Base-by-base conservation (phyloP, 2,797 vertebrate genomes). In the Megalops cyprinoides region DNA sequence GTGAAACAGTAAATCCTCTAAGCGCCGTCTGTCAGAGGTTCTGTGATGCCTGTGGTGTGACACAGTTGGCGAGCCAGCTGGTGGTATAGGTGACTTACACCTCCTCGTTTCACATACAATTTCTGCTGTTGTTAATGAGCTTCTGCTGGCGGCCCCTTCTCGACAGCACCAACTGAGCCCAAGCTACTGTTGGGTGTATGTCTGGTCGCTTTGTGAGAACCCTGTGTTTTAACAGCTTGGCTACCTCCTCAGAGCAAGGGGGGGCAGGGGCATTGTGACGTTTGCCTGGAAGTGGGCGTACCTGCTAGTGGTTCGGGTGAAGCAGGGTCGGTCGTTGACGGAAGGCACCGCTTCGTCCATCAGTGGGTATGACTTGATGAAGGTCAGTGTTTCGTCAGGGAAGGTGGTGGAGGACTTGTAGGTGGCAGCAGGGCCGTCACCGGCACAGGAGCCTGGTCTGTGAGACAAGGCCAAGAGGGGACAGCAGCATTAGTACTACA, bases 331-430 rank as follows among this genome's bases (percentile, higher is more conserved):
- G 82, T 96, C 93, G 0, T 94, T 95, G 73, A 96, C 94, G 0
- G 97, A 95, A 0, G 94, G 92, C 69, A 98, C 95, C 0, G 96
- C 92, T 1, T 97, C 96, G 18, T 98, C 96, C 94, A 99, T 94
- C 78, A 99, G 95, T 0, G 97, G 98, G 88, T 96, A 97, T 0
- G 96, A 97, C 91, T 98, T 99, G 93, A 98, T 98, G 83, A 99
- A 99, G 8, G 94, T 90, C 84, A 99, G 87, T 0, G 95, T 97
- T 46, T 97, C 96, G 0, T 99, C 98, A 0, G 97, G 97, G 80
- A 98, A 96, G 65, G 95, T 95, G 75, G 94, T 96, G 9, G 97
- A 98, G 20, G 96, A 93, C 86, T 91, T 94, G 84, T 94, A 90
- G 0, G 87, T 55, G 0, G 94, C 82, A 0, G 96, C 97, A 0